Base-by-base conservation (phyloP, 2,797 vertebrate genomes). In the Gambelia wislizenii region DNA sequence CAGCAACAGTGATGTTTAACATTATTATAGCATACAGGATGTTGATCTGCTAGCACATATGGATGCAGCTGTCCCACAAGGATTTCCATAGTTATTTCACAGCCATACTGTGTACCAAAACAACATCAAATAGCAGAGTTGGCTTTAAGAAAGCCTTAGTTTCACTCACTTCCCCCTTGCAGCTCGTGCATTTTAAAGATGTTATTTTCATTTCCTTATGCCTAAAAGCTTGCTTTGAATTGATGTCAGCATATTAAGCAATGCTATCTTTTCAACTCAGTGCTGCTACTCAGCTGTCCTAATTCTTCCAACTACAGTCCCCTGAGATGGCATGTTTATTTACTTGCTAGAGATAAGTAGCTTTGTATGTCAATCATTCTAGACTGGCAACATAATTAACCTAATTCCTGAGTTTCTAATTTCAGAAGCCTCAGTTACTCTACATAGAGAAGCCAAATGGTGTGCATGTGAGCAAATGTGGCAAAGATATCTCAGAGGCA, bases 301-400 rank as follows among this genome's bases (percentile, higher is more conserved):
- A 27, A 54, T 64, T 84, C 20, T 54, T 88, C 59, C 86, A 78
- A 67, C 39, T 1, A 70, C 74, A 47, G 83, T 90, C 67, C 89
- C 59, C 30, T 83, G 14, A 75, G 36, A 75, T 87, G 93, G 76
- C 59, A 69, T 64, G 44, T 64, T 67, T 76, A 67, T 64, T 88
- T 30, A n/a, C 75, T 83, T 87, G 13, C 47, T 89, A 47, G 72
- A 90, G 52, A n/a, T 52, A 91, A 89, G 72, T 83, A 93, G 33
- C 54, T 90, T 86, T 70, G 27, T 47, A n/a, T 44, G 14, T 89
- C 42, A 86, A 91, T 77, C 14, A 78, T 70, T 54, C 81, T 91
- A 52, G 47, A 59, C 8, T 18, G 89, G 13, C 75, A 30, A 83
- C 8, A 12, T 0, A 2, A 78, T 84, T 75, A 84, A 42, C 44